Conservation (phyloP, 1,140 invertebrate species). For the Neodiprion lecontei region DNA sequence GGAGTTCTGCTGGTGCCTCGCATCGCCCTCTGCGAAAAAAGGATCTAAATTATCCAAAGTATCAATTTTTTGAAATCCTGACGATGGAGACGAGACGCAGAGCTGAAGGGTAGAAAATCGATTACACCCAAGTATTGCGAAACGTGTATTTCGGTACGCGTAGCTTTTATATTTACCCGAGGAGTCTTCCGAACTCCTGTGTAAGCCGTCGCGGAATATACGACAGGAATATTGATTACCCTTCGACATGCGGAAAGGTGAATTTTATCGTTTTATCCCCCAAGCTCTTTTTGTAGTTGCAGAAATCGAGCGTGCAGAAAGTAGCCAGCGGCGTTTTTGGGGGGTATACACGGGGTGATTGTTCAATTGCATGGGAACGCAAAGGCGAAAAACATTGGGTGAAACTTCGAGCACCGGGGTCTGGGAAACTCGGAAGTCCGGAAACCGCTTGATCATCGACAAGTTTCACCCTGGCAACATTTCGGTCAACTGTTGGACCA, state of each 20-base stretch:
- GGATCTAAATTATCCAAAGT: constrained; percentile 20
- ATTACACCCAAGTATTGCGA: background rate
- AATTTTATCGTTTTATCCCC: no score
- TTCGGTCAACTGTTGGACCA: background rate
- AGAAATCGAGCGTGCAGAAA: no score
- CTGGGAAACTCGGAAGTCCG: background rate
- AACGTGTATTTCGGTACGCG: background rate
- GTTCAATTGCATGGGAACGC: no score
- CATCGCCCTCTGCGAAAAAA: constrained; percentile 46
- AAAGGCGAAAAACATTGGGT: no score
- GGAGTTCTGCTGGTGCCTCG: constrained; percentile 49
- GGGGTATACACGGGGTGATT: no score
- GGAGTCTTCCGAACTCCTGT: background rate
- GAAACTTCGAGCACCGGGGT: no score
- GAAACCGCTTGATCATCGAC: background rate
- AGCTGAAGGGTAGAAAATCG: no score
- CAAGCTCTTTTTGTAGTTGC: no score
- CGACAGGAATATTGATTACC: background rate
- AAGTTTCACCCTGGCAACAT: background rate
- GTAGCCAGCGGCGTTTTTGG: no score
- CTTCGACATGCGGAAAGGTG: background rate
- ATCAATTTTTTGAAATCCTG: background rate
- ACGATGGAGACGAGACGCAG: background rate
- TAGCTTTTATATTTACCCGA: background rate
- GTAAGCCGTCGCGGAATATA: no score